Evolutionary conservation across 2,113 vertebrate genomes (phyloP).

Genomic region (Nibea albiflora): DNA sequence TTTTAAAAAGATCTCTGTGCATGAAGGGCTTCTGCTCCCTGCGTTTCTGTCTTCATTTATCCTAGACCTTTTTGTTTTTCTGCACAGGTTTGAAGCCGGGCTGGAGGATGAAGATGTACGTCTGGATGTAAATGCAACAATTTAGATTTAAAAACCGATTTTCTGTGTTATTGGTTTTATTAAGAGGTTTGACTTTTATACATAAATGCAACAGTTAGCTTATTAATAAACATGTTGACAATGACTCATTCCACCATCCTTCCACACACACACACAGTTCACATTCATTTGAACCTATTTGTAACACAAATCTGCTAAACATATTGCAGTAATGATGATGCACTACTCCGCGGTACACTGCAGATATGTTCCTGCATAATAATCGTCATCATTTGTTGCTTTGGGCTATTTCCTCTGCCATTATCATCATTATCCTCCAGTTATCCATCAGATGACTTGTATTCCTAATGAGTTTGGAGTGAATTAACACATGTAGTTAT

Average conservation of each 20-base stretch:
- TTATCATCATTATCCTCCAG: constrained; percentile 40
- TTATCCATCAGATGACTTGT: constrained; percentile 43
- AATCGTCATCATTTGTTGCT: constrained; percentile 30
- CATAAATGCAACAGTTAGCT: constrained; percentile 36
- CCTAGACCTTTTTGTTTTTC: background rate
- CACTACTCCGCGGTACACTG: background rate
- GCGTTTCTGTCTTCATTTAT: background rate
- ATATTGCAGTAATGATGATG: constrained; percentile 34
- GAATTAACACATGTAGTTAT: constrained; percentile 48
- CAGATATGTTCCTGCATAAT: constrained; percentile 16
- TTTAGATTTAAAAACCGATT: background rate
- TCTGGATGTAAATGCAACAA: background rate
- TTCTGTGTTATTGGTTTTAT: constrained; percentile 17
- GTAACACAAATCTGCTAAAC: constrained; percentile 20
- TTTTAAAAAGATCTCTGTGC: background rate
- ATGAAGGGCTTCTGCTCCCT: constrained; percentile 3
- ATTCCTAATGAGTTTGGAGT: constrained; percentile 29
- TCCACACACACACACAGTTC: background rate
- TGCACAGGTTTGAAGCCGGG: background rate
- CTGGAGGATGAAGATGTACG: constrained; percentile 7
- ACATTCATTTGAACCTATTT: constrained; percentile 14
- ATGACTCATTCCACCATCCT: background rate
- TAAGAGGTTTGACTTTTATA: background rate
- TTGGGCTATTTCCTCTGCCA: constrained; percentile 29
- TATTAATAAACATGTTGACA: constrained; percentile 42